phyloP scores from a whole-genome alignment of 2,113 vertebrate genomes.

The Gopherus flavomarginatus region DNA sequence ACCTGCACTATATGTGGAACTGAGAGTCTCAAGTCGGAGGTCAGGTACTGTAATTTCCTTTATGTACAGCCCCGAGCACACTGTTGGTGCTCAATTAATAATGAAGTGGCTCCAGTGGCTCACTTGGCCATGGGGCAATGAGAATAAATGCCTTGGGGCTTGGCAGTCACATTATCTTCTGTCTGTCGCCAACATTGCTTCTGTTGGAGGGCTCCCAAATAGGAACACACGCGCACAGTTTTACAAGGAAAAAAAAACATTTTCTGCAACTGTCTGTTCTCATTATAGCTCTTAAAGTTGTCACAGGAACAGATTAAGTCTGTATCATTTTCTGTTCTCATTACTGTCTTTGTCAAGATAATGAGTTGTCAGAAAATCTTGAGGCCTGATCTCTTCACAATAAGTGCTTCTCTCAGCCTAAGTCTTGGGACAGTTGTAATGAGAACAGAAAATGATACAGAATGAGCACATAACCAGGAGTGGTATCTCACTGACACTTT shows the following conservation, averaged over 20 bases:
- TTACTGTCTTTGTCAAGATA: slow-evolving; percentile 59
- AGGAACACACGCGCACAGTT: not conserved
- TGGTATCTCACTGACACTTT: not conserved
- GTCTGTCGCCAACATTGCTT: not conserved
- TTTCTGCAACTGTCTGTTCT: slow-evolving; percentile 47
- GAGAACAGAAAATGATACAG: not conserved
- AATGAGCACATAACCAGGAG: not conserved
- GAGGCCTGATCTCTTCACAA: slow-evolving; percentile 32
- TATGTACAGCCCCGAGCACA: not conserved
- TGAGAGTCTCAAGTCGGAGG: not conserved
- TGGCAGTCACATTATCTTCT: not conserved
- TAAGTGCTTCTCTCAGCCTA: not conserved
- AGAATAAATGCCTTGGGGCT: not conserved
- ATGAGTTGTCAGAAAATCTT: slow-evolving; percentile 46
- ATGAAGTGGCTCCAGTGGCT: not conserved
- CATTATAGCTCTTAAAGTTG: slow-evolving; percentile 35
- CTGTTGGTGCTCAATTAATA: not conserved
- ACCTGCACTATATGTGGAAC: not conserved
- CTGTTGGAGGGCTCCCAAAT: not conserved
- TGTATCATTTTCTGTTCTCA: slow-evolving; percentile 10
- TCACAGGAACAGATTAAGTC: slow-evolving; percentile 42
- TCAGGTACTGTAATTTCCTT: not conserved
- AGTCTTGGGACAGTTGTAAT: not conserved
- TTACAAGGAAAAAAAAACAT: slow-evolving; percentile 32
- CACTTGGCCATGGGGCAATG: not conserved